These are phyloP conservation scores for Gila orcuttii DNA, from an alignment of 2,113 vertebrate genomes.

Conservation along the genomic window DNA sequence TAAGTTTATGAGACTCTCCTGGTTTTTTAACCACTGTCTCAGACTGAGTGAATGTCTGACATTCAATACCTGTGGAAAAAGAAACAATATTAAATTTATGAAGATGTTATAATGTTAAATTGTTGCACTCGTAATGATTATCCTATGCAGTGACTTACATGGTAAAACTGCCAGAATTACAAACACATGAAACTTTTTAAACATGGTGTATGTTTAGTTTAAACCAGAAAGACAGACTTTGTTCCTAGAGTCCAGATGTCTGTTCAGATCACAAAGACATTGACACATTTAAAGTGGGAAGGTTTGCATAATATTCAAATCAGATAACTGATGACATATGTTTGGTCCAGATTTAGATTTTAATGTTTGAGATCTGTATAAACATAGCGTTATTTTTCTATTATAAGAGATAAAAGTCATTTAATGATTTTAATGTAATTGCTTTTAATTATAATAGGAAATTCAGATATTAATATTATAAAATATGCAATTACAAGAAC, in stretches of 20 bases:
- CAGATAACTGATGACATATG: not conserved
- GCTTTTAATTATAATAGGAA: no score
- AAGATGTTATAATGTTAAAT: not conserved
- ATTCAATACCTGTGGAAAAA: not conserved
- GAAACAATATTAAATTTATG: not conserved
- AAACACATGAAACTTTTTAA: not conserved
- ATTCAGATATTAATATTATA: no score
- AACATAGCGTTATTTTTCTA: not conserved
- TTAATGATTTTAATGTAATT: no score
- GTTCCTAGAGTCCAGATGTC: not conserved
- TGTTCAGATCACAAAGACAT: not conserved
- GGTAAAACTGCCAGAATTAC: not conserved
- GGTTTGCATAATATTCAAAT: slow-evolving; percentile 15
- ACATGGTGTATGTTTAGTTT: not conserved
- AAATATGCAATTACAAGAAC: no score
- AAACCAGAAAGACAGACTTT: not conserved
- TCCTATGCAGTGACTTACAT: not conserved
- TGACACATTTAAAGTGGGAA: not conserved
- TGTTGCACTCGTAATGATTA: not conserved
- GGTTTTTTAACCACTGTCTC: slow-evolving; percentile 8
- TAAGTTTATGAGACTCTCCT: slow-evolving; percentile 25
- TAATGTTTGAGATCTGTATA: not conserved
- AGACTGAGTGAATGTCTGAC: slow-evolving; percentile 37
- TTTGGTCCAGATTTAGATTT: not conserved
- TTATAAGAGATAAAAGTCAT: not conserved